phyloP scores from a whole-genome alignment of 2,888 invertebrate species.

The Ashinkailepas kermadecensis region DNA sequence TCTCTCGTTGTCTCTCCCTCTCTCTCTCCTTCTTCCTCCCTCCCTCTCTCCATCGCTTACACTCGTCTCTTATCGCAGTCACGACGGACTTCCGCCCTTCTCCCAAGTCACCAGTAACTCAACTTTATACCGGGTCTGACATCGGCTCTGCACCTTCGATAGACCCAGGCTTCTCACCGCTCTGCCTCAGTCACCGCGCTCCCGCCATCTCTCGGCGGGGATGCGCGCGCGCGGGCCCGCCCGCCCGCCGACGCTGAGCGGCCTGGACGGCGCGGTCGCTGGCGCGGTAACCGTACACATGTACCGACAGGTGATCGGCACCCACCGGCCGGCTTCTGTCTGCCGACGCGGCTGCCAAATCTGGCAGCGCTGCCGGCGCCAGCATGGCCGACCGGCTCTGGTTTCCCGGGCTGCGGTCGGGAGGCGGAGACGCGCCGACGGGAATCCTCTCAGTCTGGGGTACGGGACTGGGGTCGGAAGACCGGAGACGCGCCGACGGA shows the following conservation, averaged over 20 bases:
- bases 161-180: background rate
- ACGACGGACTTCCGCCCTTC: too few species aligned
- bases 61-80: too few species aligned
- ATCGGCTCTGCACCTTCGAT: too few species aligned
- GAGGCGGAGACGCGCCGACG: too few species aligned
- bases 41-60: too few species aligned
- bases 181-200: too few species aligned
- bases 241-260: background rate
- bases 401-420: background rate
- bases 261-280: background rate
- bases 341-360: background rate
- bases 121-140: too few species aligned
- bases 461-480: too few species aligned
- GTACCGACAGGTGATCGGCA: background rate
- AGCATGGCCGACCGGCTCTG: background rate
- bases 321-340: background rate
- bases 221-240: background rate
- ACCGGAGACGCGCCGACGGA: too few species aligned
- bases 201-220: too few species aligned
- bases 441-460: too few species aligned
- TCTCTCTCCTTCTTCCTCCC: background rate
- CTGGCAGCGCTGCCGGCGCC: background rate
- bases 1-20: background rate
- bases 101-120: too few species aligned
- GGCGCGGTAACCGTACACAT: background rate